Conservation (phyloP, 2,113 vertebrate species). For the Platichthys flesus region DNA sequence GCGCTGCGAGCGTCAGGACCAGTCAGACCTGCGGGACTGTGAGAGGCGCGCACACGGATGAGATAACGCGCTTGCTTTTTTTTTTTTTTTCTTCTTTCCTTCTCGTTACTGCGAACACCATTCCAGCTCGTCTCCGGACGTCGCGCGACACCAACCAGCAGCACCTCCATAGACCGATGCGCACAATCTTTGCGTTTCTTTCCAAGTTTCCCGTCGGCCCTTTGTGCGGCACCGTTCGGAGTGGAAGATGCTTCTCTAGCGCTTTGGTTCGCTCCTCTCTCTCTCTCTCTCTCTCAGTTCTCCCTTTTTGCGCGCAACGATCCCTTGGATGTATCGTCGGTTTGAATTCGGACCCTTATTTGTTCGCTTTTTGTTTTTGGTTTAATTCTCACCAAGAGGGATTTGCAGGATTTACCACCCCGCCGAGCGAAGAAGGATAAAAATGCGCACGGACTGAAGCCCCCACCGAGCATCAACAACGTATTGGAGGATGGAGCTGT, state of each 20-base stretch:
- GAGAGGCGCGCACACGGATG: slow-evolving; percentile 63
- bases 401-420: slow-evolving; percentile 67
- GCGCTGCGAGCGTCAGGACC: slow-evolving; percentile 75
- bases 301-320: background rate
- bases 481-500: slow-evolving; percentile 75
- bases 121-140: slow-evolving; percentile 56
- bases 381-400: slow-evolving; percentile 29
- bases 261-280: slow-evolving; percentile 28
- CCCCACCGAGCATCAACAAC: slow-evolving; percentile 62
- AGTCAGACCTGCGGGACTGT: slow-evolving; percentile 78
- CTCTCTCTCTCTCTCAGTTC: slow-evolving; percentile 55
- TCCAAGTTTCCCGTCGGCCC: slow-evolving; percentile 57
- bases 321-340: slow-evolving; percentile 45
- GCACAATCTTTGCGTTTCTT: slow-evolving; percentile 25
- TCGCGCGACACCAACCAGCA: slow-evolving; percentile 38
- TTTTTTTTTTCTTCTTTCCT: background rate
- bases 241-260: slow-evolving; percentile 44
- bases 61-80: slow-evolving; percentile 44
- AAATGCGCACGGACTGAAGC: slow-evolving; percentile 36
- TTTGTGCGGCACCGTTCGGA: slow-evolving; percentile 21
- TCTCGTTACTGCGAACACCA: too few species aligned
- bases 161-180: slow-evolving; percentile 11
- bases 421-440: slow-evolving; percentile 45
- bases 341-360: slow-evolving; percentile 35
- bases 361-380: background rate